Evolutionary conservation across 2,113 vertebrate genomes (phyloP), one percentile per base, ranked within the genome.

Genomic region (Oreochromis spilurus): DNA sequence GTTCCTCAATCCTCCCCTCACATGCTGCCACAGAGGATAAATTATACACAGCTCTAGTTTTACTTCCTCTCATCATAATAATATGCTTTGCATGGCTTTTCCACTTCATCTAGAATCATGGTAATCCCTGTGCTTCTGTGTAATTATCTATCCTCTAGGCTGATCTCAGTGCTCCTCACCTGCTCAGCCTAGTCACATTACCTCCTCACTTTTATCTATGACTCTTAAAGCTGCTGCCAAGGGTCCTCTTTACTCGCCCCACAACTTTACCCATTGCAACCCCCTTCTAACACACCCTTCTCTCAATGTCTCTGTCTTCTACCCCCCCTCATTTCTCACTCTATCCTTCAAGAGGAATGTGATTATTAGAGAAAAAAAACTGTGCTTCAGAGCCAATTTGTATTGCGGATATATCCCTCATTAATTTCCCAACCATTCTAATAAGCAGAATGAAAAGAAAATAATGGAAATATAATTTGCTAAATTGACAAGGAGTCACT

Each of bases 101-200:
- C 87, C 92, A 87, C 93, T 95, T 93, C 93, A 93, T 95, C 91
- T 93, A 93, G 91, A 95, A 92, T 95, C 91, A 93, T 82, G 81
- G 85, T 95, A 95, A 96, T 95, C 95, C 95, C 92, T 91, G 65
- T 88, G 93, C 93, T 93, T 93, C 90, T 92, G 90, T 91, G 92
- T 95, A 95, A 96, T 96, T 95, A 96, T 94, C 89, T 93, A 89
- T 92, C 92, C 89, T 94, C 92, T 88, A 83, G 93, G 84, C 90
- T 95, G 91, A 95, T 93, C 92, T 93, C 89, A 84, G 91, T 89
- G 84, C 90, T 90, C 83, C 94, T 93, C 91, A 94, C 93, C 91
- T 94, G 93, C 95, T 92, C 93, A 94, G 90, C 87, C 87, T 93
- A 50, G 91, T 94, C 93, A 93, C 88, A 93, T 94, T 92, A 93